Conservation (phyloP, 2,888 invertebrate species). For the Autographa pulchrina region DNA sequence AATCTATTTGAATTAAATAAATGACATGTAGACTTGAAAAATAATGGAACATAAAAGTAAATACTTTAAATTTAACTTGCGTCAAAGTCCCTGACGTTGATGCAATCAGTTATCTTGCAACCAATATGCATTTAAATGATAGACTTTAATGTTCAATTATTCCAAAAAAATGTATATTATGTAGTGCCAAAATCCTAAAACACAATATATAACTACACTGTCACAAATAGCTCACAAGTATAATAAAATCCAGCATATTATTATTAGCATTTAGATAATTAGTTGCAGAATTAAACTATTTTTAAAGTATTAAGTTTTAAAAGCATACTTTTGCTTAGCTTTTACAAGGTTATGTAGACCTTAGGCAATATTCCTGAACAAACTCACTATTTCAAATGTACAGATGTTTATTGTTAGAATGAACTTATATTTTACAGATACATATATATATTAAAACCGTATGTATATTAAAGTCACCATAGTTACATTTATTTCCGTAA, state of each 20-base stretch:
- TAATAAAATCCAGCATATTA: slow-evolving; percentile 11
- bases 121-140: not conserved
- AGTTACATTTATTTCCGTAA: not conserved
- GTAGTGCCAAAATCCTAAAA: slow-evolving; percentile 51
- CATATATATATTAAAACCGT: not conserved
- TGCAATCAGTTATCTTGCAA: no score
- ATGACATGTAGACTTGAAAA: not conserved
- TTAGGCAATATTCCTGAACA: slow-evolving; percentile 7
- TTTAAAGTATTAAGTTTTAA: slow-evolving; percentile 19
- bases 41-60: not conserved
- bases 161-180: slow-evolving; percentile 28
- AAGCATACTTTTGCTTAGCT: slow-evolving; percentile 19
- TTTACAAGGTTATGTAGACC: slow-evolving; percentile 21
- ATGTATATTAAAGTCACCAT: not conserved
- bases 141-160: slow-evolving; percentile 34
- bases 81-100: no score
- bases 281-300: slow-evolving; percentile 35
- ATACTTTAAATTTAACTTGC: not conserved
- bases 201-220: slow-evolving; percentile 23
- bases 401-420: slow-evolving; percentile 37
- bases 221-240: slow-evolving; percentile 44
- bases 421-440: slow-evolving; percentile 32
- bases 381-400: slow-evolving; percentile 30
- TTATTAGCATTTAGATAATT: not conserved
- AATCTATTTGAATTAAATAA: not conserved